Evolutionary conservation across 2,888 invertebrate species (phyloP), one percentile per base, ranked within the genome.

Genomic region (Autographa gamma): DNA sequence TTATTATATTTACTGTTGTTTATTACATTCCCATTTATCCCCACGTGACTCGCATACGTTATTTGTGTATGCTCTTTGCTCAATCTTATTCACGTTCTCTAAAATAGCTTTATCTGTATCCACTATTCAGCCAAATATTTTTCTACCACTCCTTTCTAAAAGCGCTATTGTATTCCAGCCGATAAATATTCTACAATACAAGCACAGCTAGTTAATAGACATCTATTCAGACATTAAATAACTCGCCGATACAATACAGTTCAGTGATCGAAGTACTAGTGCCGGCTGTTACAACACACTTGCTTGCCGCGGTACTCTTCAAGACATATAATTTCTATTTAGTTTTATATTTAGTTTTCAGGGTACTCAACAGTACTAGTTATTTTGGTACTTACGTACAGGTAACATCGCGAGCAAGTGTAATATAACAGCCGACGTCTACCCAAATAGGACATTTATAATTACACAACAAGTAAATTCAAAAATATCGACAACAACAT

Each of bases 391-490:
- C 31, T 19, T 58, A 25, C 25, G 5, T 67, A 8, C 31, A 25
- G 25, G 38, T 60, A 8, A 71, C 56, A 69, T 52, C 58, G 67
- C 62, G 73, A 73, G 69, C 56, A 80, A 74, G 71, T 71, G 34
- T 65, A 78, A 73, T 56, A 65, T 52, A 64, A 73, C 73, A 61
- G 18, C 72, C n/a, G 61, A 69, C 62, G 63, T 92, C 91, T 88
- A 90, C 90, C 89, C 90, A 91, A 93, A 91, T 90, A 91, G 90
- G 89, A 94, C 92, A 92, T 93, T 93, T 93, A 95, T 92, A 94
- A 95, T 90, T 95, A 95, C 92, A 95, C 95, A 95, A 95, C 95
- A 95, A 95, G 93, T 93, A 91, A 92, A 89, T 93, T 93, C 82
- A 92, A 92, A 93, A 92, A 92, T 91, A 90, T 91, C 89, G 91